Evolutionary conservation across 2,113 vertebrate genomes (phyloP).

Genomic region (Hippocampus zosterae): DNA sequence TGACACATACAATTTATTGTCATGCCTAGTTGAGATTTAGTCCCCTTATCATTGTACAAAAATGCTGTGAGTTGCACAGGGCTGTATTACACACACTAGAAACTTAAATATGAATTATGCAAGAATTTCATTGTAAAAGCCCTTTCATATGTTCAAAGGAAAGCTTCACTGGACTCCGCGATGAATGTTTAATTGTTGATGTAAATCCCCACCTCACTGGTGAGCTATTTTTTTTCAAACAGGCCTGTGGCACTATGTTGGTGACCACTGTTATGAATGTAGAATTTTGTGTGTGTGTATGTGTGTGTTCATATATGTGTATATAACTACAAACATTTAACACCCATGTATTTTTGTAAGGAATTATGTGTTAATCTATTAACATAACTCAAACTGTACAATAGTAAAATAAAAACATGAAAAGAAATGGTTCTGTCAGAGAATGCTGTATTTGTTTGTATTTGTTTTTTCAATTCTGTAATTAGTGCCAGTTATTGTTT

Average conservation of each 20-base stretch:
- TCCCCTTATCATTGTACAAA: neutral
- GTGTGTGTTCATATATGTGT: no score
- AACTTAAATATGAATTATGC: neutral
- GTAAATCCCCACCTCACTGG: no score
- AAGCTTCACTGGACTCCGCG: neutral
- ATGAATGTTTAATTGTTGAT: neutral
- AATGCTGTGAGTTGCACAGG: neutral
- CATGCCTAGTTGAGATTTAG: conserved; percentile 11
- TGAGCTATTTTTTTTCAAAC: no score
- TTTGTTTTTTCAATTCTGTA: neutral
- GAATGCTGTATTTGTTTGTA: neutral
- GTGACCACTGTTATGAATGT: no score
- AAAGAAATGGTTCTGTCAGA: neutral
- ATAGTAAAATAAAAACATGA: neutral
- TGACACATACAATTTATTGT: conserved; percentile 35
- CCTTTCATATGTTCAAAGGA: neutral
- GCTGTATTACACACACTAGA: neutral
- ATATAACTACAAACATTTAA: no score
- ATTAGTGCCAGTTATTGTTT: neutral
- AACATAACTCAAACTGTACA: neutral
- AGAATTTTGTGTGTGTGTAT: no score
- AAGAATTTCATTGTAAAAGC: neutral
- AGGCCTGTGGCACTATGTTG: no score
- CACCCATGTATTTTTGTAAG: neutral
- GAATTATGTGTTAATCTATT: neutral